Evolutionary conservation across 2,797 vertebrate genomes (phyloP).

Genomic region (Megaceryle alcyon): DNA sequence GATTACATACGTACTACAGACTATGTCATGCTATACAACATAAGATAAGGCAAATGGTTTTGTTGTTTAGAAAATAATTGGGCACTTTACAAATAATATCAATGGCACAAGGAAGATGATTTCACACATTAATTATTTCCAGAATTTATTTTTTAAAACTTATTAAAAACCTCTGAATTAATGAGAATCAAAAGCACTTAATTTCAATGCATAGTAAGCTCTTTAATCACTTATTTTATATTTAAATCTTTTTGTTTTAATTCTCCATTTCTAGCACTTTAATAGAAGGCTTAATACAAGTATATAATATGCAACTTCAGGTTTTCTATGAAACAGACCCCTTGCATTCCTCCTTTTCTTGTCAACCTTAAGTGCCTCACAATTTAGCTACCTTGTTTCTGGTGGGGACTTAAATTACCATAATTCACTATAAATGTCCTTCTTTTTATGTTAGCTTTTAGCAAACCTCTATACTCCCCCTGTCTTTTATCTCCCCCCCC

Average conservation of each 20-base stretch:
- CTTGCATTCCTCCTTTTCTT: conserved; percentile 65
- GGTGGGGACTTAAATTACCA: conserved; percentile 59
- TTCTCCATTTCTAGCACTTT: conserved; percentile 76
- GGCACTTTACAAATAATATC: conserved; percentile 71
- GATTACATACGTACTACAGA: conserved; percentile 55
- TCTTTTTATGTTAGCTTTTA: background rate
- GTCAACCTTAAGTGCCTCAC: conserved; percentile 81
- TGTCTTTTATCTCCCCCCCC: background rate
- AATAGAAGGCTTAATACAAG: conserved; percentile 75
- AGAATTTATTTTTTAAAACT: conserved; percentile 39
- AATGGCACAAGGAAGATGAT: conserved; percentile 64
- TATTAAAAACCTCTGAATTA: conserved; percentile 52
- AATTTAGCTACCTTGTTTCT: conserved; percentile 72
- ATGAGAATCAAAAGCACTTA: conserved; percentile 64
- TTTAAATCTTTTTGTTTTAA: conserved; percentile 69
- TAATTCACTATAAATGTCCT: conserved; percentile 52
- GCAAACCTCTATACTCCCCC: conserved; percentile 40
- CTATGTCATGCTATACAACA: conserved; percentile 65
- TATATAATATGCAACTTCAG: conserved; percentile 70
- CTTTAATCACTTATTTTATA: conserved; percentile 65
- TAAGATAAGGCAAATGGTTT: conserved; percentile 81
- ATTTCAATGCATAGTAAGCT: conserved; percentile 62
- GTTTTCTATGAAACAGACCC: conserved; percentile 70
- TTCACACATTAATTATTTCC: conserved; percentile 59
- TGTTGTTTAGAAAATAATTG: conserved; percentile 66